These are phyloP conservation scores for Sebastes vulpes DNA, from an alignment of 2,797 vertebrate species.

Conservation along the genomic window DNA sequence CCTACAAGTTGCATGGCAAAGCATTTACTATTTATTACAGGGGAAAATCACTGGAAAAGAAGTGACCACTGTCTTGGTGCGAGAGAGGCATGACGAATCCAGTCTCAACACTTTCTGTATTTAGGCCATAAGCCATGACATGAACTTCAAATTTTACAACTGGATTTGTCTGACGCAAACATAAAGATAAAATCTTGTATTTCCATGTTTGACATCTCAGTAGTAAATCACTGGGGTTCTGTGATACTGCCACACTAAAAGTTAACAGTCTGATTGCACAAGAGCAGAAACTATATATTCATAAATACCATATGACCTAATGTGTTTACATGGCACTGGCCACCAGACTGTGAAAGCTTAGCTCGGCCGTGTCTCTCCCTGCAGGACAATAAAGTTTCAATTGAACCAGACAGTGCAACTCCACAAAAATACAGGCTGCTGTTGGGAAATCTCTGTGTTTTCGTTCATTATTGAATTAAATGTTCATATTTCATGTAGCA, in stretches of 20 bases:
- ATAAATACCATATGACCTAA: constrained; percentile 55
- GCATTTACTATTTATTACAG: not conserved
- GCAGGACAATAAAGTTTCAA: constrained; percentile 66
- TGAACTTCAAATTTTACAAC: not conserved
- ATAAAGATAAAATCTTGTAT: constrained; percentile 8
- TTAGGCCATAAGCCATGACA: not conserved
- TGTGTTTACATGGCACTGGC: constrained; percentile 59
- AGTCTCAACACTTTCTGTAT: not conserved
- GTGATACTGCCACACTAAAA: constrained; percentile 4
- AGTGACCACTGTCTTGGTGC: not conserved
- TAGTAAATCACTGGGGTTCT: constrained; percentile 12
- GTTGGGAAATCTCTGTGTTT: constrained; percentile 63
- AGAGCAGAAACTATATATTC: constrained; percentile 52
- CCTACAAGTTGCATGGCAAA: not conserved
- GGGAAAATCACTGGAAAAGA: not conserved
- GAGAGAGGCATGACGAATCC: not conserved
- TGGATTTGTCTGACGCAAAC: not conserved
- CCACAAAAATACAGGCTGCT: constrained; percentile 26
- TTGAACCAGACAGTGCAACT: constrained; percentile 53
- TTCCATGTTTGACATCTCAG: not conserved
- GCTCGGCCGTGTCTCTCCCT: constrained; percentile 51
- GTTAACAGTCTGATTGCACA: constrained; percentile 38
- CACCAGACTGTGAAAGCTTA: constrained; percentile 62
- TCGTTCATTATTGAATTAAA: constrained; percentile 77
- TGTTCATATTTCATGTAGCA: constrained; percentile 50